Evolutionary conservation across 2,888 invertebrate species (phyloP).

Genomic region (Dicycla oo): DNA sequence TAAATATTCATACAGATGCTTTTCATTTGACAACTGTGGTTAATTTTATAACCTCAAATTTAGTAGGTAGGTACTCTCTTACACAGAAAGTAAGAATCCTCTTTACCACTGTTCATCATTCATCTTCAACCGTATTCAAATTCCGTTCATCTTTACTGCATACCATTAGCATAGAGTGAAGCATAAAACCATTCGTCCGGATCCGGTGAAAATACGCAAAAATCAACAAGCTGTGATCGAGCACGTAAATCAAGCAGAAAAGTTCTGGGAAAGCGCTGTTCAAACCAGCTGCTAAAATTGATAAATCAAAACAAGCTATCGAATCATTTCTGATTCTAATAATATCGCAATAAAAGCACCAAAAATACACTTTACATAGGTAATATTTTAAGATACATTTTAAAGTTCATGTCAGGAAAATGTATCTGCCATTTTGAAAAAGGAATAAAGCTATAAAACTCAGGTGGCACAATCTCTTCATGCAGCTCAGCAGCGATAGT

Average conservation of each 20-base stretch:
- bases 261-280: slow-evolving; percentile 36
- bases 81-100: slow-evolving; percentile 4
- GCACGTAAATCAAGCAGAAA: slow-evolving; percentile 52
- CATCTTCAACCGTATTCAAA: slow-evolving; percentile 44
- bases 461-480: slow-evolving; percentile 42
- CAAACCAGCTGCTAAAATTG: slow-evolving; percentile 18
- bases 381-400: slow-evolving; percentile 14
- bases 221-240: slow-evolving; percentile 39
- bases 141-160: slow-evolving; percentile 43
- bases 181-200: slow-evolving; percentile 51
- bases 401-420: slow-evolving; percentile 20
- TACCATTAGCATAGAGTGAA: slow-evolving; percentile 44
- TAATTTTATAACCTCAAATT: background rate
- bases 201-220: slow-evolving; percentile 37
- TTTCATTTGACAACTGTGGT: too few relatives aligned
- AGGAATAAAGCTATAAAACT: slow-evolving; percentile 51
- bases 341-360: background rate
- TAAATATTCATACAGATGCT: background rate
- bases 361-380: background rate
- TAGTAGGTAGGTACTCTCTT: background rate
- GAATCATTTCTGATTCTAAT: background rate
- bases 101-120: slow-evolving; percentile 31
- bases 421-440: slow-evolving; percentile 14
- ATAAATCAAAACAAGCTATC: background rate
- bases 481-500: slow-evolving; percentile 30